These are phyloP conservation scores for Lordiphosa clarofinis DNA, from an alignment of 1,140 invertebrate species.

Conservation along the genomic window DNA sequence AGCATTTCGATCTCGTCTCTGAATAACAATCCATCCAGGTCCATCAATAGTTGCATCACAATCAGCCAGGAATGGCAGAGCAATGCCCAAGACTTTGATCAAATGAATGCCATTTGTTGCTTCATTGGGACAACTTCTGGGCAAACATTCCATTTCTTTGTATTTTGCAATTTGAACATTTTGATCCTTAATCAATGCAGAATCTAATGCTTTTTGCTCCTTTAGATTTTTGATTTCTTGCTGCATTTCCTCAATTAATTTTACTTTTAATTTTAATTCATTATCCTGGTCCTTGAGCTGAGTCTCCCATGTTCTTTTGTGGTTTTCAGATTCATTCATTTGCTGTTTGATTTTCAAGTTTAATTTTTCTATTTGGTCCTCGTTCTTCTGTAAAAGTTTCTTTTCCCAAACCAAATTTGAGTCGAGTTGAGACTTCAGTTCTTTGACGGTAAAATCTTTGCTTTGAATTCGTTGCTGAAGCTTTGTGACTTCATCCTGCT, in stretches of 20 bases:
- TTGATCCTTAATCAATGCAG: not conserved
- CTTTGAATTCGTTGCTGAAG: too few species aligned
- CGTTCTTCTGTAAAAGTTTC: too few species aligned
- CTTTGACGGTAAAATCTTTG: too few species aligned
- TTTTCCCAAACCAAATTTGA: too few species aligned
- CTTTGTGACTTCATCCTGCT: too few species aligned
- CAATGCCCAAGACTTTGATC: not conserved
- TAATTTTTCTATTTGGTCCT: too few species aligned
- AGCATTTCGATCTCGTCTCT: slow-evolving; percentile 82
- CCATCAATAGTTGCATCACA: not conserved
- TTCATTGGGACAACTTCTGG: not conserved
- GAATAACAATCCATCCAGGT: slow-evolving; percentile 82
- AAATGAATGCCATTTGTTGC: not conserved
- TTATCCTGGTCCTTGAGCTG: not conserved
- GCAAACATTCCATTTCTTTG: too few species aligned
- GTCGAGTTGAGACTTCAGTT: too few species aligned
- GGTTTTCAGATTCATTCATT: too few species aligned
- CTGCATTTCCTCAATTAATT: not conserved
- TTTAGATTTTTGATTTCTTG: not conserved
- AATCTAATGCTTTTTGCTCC: not conserved
- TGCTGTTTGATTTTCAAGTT: too few species aligned
- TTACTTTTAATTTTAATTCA: not conserved
- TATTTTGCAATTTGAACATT: not conserved
- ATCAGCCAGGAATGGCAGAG: too few species aligned
- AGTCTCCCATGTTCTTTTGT: not conserved